phyloP scores from a whole-genome alignment of 92 coral and sea anemone species.

The Pocillopora grandis region DNA sequence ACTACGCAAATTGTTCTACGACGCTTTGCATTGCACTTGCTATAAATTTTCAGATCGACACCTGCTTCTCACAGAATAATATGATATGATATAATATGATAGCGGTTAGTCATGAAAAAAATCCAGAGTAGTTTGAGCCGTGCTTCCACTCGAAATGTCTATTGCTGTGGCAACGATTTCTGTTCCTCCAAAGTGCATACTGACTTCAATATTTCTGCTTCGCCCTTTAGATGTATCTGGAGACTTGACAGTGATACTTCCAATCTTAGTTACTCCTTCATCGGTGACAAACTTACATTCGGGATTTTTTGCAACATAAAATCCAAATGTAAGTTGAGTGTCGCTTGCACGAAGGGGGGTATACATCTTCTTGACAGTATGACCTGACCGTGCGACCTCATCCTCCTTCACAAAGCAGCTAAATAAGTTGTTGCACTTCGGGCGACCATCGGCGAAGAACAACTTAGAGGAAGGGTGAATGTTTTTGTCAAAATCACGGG shows the following conservation, averaged over 20 bases:
- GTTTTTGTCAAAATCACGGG: constrained; percentile 36
- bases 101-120: background rate
- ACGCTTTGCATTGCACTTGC: no score
- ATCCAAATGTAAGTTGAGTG: constrained; percentile 51
- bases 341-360: constrained; percentile 45
- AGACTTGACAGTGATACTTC: background rate
- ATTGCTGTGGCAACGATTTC: constrained; percentile 4
- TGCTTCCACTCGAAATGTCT: background rate
- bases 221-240: background rate
- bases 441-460: constrained; percentile 44
- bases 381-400: constrained; percentile 54
- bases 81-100: no score
- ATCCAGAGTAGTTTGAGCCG: constrained; percentile 6
- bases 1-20: no score
- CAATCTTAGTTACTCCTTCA: constrained; percentile 42
- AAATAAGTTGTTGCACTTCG: constrained; percentile 58
- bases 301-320: constrained; percentile 45
- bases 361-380: constrained; percentile 43
- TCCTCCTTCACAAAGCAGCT: constrained; percentile 54
- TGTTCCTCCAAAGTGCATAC: constrained; percentile 11
- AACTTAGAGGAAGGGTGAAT: constrained; percentile 51
- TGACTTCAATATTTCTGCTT: background rate
- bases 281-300: constrained; percentile 53
- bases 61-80: no score
- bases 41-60: no score